phyloP scores from a whole-genome alignment of 2,888 invertebrate species.

The Drosophila lacicola region DNA sequence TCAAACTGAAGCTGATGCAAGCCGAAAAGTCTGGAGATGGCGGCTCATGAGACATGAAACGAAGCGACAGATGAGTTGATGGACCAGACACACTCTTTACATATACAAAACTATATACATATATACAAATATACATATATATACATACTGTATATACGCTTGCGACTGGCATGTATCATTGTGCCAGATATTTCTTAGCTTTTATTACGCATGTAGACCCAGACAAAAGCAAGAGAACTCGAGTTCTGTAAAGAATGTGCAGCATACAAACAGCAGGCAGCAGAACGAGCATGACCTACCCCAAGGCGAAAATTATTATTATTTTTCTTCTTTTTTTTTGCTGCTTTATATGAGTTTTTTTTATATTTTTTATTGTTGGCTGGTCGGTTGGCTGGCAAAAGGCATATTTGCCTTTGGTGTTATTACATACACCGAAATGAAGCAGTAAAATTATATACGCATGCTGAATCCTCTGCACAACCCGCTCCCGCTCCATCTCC shows the following conservation, averaged over 20 bases:
- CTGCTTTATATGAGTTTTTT: conserved; percentile 49
- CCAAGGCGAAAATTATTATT: conserved; percentile 83
- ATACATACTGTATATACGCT: conserved; percentile 4
- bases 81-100: conserved; percentile 30
- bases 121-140: conserved; percentile 1
- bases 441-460: conserved; percentile 70
- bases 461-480: conserved; percentile 33
- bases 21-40: conserved; percentile 52
- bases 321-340: conserved; percentile 54
- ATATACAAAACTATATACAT: conserved; percentile 17
- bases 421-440: conserved; percentile 64
- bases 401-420: conserved; percentile 64
- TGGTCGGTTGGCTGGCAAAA: conserved; percentile 32
- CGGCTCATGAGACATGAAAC: conserved; percentile 65
- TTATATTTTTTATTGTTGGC: conserved; percentile 53
- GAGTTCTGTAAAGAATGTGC: conserved; percentile 56
- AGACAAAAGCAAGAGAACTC: conserved; percentile 38
- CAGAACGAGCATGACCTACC: conserved; percentile 73
- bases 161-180: conserved; percentile 33
- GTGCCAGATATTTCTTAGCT: conserved; percentile 61
- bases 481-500: neutral
- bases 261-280: conserved; percentile 61
- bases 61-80: conserved; percentile 60
- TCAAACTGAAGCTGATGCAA: conserved; percentile 45
- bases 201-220: conserved; percentile 57